These are phyloP conservation scores for Stramonita haemastoma DNA, from an alignment of 2,888 invertebrate species.

Conservation along the genomic window DNA sequence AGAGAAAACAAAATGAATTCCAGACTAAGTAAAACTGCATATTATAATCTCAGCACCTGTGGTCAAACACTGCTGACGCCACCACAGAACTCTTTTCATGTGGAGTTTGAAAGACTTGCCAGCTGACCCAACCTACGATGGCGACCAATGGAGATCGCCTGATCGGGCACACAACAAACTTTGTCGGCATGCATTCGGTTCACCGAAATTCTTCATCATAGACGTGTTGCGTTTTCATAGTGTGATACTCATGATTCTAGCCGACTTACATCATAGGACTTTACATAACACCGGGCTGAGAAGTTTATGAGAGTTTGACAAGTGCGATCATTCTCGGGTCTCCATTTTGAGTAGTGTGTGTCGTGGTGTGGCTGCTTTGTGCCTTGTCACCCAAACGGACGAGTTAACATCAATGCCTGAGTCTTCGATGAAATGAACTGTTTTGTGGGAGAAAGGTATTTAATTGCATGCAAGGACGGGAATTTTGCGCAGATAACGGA, in stretches of 20 bases:
- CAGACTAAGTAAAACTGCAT: not conserved
- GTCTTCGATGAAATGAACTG: not conserved
- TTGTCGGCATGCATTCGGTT: constrained; percentile 1
- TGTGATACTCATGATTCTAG: not conserved
- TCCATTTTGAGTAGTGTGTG: constrained; percentile 34
- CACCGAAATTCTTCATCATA: not conserved
- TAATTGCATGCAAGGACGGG: not conserved
- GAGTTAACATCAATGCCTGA: not conserved
- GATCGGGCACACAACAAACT: constrained; percentile 34
- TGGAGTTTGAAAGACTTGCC: constrained; percentile 34
- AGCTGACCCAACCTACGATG: constrained; percentile 45
- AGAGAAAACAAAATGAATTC: too few relatives aligned
- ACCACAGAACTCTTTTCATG: constrained; percentile 26
- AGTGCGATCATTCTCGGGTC: constrained; percentile 36
- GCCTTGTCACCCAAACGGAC: not conserved
- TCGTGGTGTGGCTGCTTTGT: constrained; percentile 21
- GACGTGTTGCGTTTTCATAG: not conserved
- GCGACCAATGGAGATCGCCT: constrained; percentile 38
- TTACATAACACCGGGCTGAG: not conserved
- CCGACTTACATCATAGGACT: not conserved
- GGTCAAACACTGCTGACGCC: constrained; percentile 18
- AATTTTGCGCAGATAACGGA: not conserved
- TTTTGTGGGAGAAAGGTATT: not conserved
- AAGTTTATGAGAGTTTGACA: constrained; percentile 41
- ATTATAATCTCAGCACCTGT: not conserved